phyloP scores from a whole-genome alignment of 2,113 vertebrate genomes.

The Osmerus eperlanus region DNA sequence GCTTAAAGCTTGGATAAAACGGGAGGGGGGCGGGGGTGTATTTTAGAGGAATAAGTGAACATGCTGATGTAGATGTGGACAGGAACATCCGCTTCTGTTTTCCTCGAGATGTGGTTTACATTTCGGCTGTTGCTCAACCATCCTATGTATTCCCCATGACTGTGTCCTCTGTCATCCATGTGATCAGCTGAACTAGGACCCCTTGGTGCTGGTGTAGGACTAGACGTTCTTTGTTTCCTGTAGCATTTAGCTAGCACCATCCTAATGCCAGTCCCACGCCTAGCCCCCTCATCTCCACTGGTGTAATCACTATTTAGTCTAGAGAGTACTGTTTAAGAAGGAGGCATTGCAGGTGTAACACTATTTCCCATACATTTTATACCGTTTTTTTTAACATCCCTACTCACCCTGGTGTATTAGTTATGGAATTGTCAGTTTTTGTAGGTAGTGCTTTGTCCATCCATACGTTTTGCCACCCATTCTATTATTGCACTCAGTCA shows the following conservation, averaged over 20 bases:
- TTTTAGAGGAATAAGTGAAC: too few species aligned
- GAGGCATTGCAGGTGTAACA: not conserved
- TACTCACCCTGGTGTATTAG: slow-evolving; percentile 15
- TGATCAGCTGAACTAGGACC: not conserved
- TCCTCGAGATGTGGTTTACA: too few species aligned
- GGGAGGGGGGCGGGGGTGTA: too few species aligned
- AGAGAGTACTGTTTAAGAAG: not conserved
- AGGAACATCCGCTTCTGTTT: too few species aligned
- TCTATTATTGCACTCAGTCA: not conserved
- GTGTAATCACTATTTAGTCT: not conserved
- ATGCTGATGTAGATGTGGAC: too few species aligned
- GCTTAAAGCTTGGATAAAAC: too few species aligned
- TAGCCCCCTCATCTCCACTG: not conserved
- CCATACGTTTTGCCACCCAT: slow-evolving; percentile 22
- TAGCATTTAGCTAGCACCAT: too few species aligned
- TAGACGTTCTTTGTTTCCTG: too few species aligned
- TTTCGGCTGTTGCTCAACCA: too few species aligned
- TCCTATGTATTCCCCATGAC: too few species aligned
- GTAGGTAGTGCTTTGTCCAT: slow-evolving; percentile 29
- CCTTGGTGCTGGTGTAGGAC: not conserved
- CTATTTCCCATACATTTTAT: not conserved
- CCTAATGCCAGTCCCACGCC: too few species aligned
- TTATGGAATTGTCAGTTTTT: slow-evolving; percentile 27
- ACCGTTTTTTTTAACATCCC: slow-evolving; percentile 1
- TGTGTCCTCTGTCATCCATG: too few species aligned